Evolutionary conservation across 2,888 invertebrate species (phyloP), one percentile per base, ranked within the genome.

Genomic region (Julus scanicus): DNA sequence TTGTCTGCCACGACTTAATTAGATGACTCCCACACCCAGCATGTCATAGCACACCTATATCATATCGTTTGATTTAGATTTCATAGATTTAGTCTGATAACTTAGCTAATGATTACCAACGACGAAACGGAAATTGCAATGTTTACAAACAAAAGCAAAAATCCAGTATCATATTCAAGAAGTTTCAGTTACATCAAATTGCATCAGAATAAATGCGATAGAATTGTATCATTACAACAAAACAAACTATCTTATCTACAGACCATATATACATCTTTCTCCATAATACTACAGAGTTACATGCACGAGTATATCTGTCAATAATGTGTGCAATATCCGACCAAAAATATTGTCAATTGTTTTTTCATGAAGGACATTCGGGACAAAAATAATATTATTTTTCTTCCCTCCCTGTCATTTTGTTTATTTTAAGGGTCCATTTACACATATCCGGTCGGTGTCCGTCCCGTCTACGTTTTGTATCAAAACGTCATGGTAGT

Each of bases 11-110:
- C 29, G 63, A 63, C 63, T n/a, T 13, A 20, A 63, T 63, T 20
- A n/a, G 17, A 63, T 63, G 71, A 71, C 71, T 29, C 20, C 71
- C 71, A 71, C 29, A 71, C 71, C 63, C 63, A 63, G 53, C 53
- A 53, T 63, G 63, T 63, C 17, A 63, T n/a, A 3, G 17, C n/a
- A n/a, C 63, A 63, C n/a, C 63, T 53, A 48, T n/a, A 63, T 53
- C 63, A 63, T 63, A 63, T 63, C n/a, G 63, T 3, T 3, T 63
- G 5, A 63, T 63, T 3, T 63, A 17, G 17, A 63, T 63, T n/a
- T 5, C 15, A 63, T 63, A 63, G 63, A 63, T 63, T 63, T 3
- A n/a, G n/a, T 17, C 2, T 63, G 63, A 63, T 63, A n/a, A n/a
- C 63, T 44, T n/a, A n/a, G n/a, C 44, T 17, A n/a, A n/a, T n/a